Conservation (phyloP, 2,888 invertebrate species). For the Pyrochroa serraticornis region DNA sequence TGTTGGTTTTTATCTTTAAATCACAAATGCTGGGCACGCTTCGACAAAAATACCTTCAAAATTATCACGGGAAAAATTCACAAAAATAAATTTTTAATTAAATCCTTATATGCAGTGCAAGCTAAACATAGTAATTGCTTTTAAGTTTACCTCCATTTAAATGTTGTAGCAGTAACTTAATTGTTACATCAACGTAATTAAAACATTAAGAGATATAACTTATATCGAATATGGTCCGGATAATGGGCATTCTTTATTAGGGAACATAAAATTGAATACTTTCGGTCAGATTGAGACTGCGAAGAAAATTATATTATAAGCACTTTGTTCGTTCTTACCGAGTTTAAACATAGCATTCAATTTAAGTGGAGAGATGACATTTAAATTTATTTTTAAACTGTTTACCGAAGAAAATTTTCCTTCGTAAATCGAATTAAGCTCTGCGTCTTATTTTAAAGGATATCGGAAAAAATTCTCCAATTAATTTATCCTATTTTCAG, state of each 20-base stretch:
- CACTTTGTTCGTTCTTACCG: constrained; percentile 15
- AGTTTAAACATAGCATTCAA: constrained; percentile 15
- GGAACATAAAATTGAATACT: constrained; percentile 13
- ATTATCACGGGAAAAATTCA: constrained; percentile 18
- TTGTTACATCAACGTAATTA: too few relatives aligned
- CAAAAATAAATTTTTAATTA: constrained; percentile 17
- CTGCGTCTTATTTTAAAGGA: constrained; percentile 6
- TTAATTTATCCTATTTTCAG: constrained; percentile 5
- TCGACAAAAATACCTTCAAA: constrained; percentile 18
- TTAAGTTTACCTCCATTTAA: too few relatives aligned
- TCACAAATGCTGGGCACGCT: constrained; percentile 17
- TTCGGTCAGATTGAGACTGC: constrained; percentile 12
- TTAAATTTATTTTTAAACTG: constrained; percentile 22
- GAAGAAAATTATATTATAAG: constrained; percentile 17
- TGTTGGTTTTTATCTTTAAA: constrained; percentile 15
- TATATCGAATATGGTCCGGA: background rate
- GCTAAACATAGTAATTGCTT: constrained; percentile 13
- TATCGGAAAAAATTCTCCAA: constrained; percentile 9
- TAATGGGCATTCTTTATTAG: constrained; percentile 5
- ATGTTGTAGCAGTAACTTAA: too few relatives aligned
- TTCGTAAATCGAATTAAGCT: constrained; percentile 16
- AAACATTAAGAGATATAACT: background rate
- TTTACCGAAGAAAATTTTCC: constrained; percentile 21
- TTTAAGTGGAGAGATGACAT: constrained; percentile 18
- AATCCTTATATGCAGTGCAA: constrained; percentile 16